phyloP scores from a whole-genome alignment of 1,140 invertebrate genomes.

The Coenobita brevimanus region DNA sequence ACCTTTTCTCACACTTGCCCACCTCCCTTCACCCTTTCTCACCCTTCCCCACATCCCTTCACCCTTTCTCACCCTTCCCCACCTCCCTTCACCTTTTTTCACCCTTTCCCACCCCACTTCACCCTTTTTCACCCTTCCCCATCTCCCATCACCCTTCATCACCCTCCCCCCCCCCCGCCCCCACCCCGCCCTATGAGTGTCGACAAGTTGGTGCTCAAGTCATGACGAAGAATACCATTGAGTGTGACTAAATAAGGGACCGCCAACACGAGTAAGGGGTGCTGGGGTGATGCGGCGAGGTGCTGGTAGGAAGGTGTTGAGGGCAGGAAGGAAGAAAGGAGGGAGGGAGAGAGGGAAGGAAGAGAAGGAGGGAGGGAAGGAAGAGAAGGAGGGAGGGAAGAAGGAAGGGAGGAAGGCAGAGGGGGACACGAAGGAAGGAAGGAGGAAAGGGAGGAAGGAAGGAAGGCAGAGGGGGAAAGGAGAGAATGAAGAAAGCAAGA shows the following conservation, averaged over 20 bases:
- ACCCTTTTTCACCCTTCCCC: neutral
- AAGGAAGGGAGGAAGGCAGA: no score
- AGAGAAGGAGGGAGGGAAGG: neutral
- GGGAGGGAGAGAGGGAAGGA: neutral
- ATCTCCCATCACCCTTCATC: neutral
- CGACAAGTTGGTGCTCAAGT: neutral
- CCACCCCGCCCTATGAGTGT: neutral
- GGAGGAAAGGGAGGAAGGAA: no score
- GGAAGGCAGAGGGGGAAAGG: no score
- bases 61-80: no score
- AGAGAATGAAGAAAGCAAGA: no score
- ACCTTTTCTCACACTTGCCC: neutral
- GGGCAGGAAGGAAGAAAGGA: neutral
- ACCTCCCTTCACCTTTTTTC: neutral
- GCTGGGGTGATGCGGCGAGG: no score
- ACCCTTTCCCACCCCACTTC: neutral
- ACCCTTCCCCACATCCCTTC: neutral
- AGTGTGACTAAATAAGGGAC: no score
- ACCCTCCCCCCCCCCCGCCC: neutral
- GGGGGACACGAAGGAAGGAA: no score
- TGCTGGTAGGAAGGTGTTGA: neutral
- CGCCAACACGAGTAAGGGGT: no score
- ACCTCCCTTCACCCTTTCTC: neutral
- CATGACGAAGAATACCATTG: no score
- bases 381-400: no score